A percentile compares a stretch with the other conserved stretches of the same genome.
Conservation (phyloP, 2,113 vertebrate genomes). For the Spermophilus dauricus region DNA sequence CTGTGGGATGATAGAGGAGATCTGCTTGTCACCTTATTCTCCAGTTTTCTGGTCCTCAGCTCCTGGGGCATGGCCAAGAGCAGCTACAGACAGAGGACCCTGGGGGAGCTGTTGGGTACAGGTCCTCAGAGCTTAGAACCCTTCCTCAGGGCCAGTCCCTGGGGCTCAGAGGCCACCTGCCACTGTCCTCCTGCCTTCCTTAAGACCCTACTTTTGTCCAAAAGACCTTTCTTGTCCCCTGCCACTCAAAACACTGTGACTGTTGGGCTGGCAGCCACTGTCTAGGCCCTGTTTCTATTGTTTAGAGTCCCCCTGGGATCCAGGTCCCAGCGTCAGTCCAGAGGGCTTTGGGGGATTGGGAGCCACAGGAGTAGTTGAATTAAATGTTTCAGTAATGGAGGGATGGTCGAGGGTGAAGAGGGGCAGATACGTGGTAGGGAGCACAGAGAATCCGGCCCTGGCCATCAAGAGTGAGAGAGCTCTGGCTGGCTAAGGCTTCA, state of each 20-base stretch:
- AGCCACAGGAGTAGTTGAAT: background rate
- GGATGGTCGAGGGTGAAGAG: background rate
- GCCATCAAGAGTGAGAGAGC: background rate
- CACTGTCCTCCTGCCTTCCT: background rate
- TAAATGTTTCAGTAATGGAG: background rate
- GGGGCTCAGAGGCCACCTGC: too few relatives aligned
- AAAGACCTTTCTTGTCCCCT: background rate
- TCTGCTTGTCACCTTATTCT: background rate
- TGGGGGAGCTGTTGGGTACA: background rate
- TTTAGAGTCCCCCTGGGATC: background rate
- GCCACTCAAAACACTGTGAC: background rate
- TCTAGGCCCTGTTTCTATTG: background rate
- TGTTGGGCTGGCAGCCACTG: background rate
- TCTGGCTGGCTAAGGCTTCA: background rate
- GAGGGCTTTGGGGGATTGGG: too few relatives aligned
- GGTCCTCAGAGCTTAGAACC: background rate
- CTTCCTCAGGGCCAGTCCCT: background rate
- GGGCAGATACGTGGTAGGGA: background rate
- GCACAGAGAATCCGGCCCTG: background rate
- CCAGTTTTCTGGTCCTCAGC: background rate
- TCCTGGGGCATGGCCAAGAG: background rate
- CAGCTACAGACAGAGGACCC: background rate
- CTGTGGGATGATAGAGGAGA: background rate
- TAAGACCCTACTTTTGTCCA: background rate
- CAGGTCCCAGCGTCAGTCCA: background rate